phyloP scores from a whole-genome alignment of 2,113 vertebrate genomes.

The Chrysochloris asiatica region DNA sequence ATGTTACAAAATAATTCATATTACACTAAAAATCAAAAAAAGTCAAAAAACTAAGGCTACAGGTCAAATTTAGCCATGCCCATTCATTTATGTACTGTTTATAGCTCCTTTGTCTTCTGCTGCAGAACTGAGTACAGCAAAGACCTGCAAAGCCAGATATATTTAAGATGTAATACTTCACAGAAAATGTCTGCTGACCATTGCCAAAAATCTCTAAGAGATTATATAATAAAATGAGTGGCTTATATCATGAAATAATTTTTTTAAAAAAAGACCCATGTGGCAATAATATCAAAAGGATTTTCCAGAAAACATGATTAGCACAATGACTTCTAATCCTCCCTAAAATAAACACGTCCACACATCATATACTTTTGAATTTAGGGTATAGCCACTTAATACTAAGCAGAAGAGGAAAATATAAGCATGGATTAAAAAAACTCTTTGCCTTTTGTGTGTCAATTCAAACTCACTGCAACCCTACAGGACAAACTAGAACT shows the following conservation, averaged over 20 bases:
- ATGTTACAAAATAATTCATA: not conserved
- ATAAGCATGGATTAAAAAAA: not conserved
- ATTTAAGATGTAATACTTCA: not conserved
- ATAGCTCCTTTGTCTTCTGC: not conserved
- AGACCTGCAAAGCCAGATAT: constrained; percentile 19
- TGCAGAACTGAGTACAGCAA: not conserved
- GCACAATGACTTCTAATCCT: not conserved
- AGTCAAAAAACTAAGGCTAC: not conserved
- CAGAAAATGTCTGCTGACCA: not conserved
- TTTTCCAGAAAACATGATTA: not conserved
- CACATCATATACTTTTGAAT: not conserved
- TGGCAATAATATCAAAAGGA: not conserved
- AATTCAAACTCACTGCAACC: not conserved
- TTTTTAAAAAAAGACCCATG: not conserved
- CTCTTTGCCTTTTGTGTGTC: not conserved
- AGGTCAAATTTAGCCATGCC: not conserved
- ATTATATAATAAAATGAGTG: constrained; percentile 9
- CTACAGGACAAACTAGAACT: not conserved
- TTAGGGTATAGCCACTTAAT: not conserved
- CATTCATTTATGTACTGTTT: not conserved
- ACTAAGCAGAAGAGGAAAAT: not conserved
- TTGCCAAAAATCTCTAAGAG: not conserved
- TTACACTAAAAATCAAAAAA: constrained; percentile 9
- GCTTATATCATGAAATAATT: not conserved
- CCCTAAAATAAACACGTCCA: not conserved